Conservation (phyloP, 1,140 invertebrate species). For the Phymorhynchus buccinoides region DNA sequence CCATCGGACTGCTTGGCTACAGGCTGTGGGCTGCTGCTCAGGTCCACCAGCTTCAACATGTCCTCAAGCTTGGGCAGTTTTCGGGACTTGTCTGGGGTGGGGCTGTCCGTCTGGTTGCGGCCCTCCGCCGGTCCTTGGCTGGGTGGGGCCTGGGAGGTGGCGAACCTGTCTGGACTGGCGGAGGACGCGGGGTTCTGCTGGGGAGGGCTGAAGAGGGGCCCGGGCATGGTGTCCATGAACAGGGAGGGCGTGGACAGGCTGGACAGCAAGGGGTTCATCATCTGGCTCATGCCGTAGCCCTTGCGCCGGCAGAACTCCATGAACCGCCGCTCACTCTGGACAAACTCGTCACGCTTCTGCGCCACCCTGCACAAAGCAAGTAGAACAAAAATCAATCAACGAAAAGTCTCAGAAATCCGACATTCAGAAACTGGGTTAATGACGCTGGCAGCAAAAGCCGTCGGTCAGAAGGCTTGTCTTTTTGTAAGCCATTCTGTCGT, state of each 20-base stretch:
- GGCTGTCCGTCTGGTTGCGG: background rate
- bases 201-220: background rate
- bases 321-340: slow-evolving; percentile 45
- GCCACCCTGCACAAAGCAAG: slow-evolving; percentile 44
- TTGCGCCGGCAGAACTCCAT: slow-evolving; percentile 44
- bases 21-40: background rate
- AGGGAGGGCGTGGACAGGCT: slow-evolving; percentile 5
- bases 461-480: too few species aligned
- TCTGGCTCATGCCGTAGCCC: slow-evolving; percentile 34
- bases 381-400: too few species aligned
- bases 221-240: slow-evolving; percentile 2
- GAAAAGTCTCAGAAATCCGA: too few species aligned
- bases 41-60: slow-evolving; percentile 34
- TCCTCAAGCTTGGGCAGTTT: slow-evolving; percentile 28
- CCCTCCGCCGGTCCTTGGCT: background rate
- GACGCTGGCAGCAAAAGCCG: too few species aligned
- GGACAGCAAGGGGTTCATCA: background rate
- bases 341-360: slow-evolving; percentile 46
- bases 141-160: background rate
- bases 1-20: slow-evolving; percentile 13
- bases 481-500: too few species aligned
- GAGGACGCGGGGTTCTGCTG: background rate
- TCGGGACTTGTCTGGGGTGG: slow-evolving; percentile 34
- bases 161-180: background rate
- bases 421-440: too few species aligned